A percentile compares a stretch with the other conserved stretches of the same genome.
Evolutionary conservation across 2,888 invertebrate genomes (phyloP).

Genomic region (Autographa gamma): DNA sequence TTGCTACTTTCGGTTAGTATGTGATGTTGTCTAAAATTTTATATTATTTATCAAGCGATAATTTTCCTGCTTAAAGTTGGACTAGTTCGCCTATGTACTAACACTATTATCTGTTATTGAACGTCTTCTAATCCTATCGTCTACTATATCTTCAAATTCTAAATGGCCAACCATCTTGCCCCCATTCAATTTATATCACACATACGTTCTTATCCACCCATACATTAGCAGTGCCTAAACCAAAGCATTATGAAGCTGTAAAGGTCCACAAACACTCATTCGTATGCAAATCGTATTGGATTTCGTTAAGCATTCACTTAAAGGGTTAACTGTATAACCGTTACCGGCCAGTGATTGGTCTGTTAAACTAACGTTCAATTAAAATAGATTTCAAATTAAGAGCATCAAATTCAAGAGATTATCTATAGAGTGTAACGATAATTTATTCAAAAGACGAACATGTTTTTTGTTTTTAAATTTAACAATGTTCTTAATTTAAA

Average conservation of each 20-base stretch:
- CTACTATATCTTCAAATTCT: not conserved
- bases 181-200: not conserved
- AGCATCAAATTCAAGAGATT: not conserved
- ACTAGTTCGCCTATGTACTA: not conserved
- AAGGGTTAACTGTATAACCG: constrained; percentile 28
- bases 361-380: constrained; percentile 1
- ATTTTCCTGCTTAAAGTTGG: too few relatives aligned
- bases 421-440: not conserved
- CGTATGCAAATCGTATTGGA: constrained; percentile 50
- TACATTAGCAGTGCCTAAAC: constrained; percentile 24
- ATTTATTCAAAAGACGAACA: not conserved
- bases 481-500: not conserved
- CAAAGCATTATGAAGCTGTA: constrained; percentile 35
- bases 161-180: not conserved
- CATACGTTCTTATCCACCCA: constrained; percentile 8
- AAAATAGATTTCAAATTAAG: constrained; percentile 1
- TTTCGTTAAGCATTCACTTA: constrained; percentile 51
- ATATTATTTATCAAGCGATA: too few relatives aligned
- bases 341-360: constrained; percentile 16
- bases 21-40: too few relatives aligned
- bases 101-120: not conserved
- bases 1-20: too few relatives aligned
- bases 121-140: too few relatives aligned
- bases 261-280: constrained; percentile 34
- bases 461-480: not conserved